phyloP scores from a whole-genome alignment of 2,888 invertebrate species.

The Entomobrya proxima region DNA sequence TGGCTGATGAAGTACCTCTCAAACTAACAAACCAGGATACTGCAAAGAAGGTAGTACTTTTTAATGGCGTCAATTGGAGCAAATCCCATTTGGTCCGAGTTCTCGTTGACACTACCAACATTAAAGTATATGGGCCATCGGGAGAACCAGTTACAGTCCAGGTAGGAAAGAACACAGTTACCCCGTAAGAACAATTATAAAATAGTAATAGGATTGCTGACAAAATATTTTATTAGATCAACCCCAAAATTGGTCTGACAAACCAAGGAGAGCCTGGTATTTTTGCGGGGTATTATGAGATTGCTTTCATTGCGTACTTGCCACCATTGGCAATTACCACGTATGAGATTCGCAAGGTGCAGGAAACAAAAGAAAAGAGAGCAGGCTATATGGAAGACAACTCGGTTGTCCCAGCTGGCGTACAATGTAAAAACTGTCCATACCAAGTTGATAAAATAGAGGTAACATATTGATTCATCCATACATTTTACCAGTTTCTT shows the following conservation, averaged over 20 bases:
- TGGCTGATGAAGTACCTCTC: constrained; percentile 58
- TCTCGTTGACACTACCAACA: constrained; percentile 83
- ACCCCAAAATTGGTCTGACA: constrained; percentile 70
- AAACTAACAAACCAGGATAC: constrained; percentile 50
- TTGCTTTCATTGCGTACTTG: constrained; percentile 86
- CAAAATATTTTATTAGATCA: constrained; percentile 50
- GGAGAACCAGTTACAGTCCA: constrained; percentile 69
- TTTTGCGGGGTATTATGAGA: constrained; percentile 79
- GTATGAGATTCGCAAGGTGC: constrained; percentile 76
- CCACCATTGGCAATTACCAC: constrained; percentile 86
- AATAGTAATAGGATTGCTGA: neutral
- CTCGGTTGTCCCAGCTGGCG: neutral
- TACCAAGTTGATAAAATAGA: constrained; percentile 48
- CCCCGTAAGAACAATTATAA: neutral
- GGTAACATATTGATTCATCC: neutral
- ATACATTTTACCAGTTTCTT: neutral
- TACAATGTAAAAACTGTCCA: constrained; percentile 53
- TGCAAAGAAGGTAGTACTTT: constrained; percentile 84
- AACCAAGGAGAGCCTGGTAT: constrained; percentile 74
- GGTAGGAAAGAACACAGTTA: constrained; percentile 72
- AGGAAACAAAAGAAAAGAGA: constrained; percentile 35
- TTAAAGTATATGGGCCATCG: constrained; percentile 85
- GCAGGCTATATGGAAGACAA: neutral
- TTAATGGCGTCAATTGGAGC: constrained; percentile 88
- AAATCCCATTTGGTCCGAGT: constrained; percentile 88